Base-by-base conservation (phyloP, 2,888 invertebrate species). In the Rhyacophila evoluta region DNA sequence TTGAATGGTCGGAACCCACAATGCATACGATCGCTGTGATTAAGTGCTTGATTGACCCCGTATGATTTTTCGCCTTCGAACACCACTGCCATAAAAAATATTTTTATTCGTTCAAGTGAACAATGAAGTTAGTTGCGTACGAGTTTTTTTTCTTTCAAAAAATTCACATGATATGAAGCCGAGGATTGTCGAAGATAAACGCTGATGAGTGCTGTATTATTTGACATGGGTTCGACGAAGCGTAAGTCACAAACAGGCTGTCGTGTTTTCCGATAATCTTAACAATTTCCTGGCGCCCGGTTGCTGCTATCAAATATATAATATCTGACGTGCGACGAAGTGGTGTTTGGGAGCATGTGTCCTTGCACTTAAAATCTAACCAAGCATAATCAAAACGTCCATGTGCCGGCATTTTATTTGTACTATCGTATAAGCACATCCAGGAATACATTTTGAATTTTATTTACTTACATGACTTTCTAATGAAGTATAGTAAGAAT, bases 181-280 rank as follows among this genome's bases (percentile, higher is more conserved):
- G 2, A 5, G 19, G 55, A 55, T 55, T 55, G 55, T 19, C 55
- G 55, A 55, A 4, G 55, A 55, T 55, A 55, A 55, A 55, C 55
- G 55, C 55, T 55, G 55, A 55, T 55, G 55, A 55, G 10, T 55
- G 55, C 55, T 55, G 55, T 55, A 25, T 55, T 55, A 55, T 55
- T 55, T 55, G 55, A 55, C 10, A 10, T 10, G 55, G 55, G 55
- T 55, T 19, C 25, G 55, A 55, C 12, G 19, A 19, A 55, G 55
- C 55, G 25, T 55, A 25, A 12, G 10, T 55, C 41, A 55, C 55
- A 55, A 55, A 19, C 19, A 10, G 55, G 10, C 55, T 55, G 55
- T 55, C 55, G 41, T 41, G 41, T 41, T 15, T 12, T 12, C 19
- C 55, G 19, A 55, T 55, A 55, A 55, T 55, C 55, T 55, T 10